phyloP scores from a whole-genome alignment of 2,113 vertebrate genomes.

The Psophia crepitans region DNA sequence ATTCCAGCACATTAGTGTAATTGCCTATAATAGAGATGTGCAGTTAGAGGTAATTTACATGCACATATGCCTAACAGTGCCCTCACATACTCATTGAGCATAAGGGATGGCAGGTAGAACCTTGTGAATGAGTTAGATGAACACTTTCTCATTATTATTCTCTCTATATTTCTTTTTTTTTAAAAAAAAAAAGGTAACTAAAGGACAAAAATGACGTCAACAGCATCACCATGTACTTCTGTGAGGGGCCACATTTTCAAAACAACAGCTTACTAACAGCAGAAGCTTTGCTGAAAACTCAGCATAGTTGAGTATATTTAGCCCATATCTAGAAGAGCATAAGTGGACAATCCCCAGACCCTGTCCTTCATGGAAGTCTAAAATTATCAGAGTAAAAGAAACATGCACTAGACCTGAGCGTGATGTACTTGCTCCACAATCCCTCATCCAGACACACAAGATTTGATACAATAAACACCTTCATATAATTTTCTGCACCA shows the following conservation, averaged over 20 bases:
- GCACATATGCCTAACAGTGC: constrained; percentile 63
- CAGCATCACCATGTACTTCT: not conserved
- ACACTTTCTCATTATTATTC: constrained; percentile 51
- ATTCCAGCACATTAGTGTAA: constrained; percentile 66
- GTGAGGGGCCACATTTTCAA: not conserved
- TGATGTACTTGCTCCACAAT: not conserved
- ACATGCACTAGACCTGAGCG: not conserved
- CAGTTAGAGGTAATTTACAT: constrained; percentile 68
- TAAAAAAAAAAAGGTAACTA: not conserved
- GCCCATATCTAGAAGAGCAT: not conserved
- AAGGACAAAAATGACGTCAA: constrained; percentile 7
- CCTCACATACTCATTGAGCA: constrained; percentile 59
- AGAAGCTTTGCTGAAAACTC: not conserved
- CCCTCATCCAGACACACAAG: not conserved
- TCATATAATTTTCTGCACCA: not conserved
- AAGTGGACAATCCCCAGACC: not conserved
- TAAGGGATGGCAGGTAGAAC: constrained; percentile 64
- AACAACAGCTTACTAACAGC: not conserved
- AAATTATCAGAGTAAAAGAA: not conserved
- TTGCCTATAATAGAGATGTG: constrained; percentile 70
- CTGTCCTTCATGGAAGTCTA: not conserved
- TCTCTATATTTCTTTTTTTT: not conserved
- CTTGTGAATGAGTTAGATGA: constrained; percentile 60
- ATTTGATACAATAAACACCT: not conserved
- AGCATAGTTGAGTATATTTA: not conserved